Evolutionary conservation across 2,888 invertebrate species (phyloP), one percentile per base, ranked within the genome.

Genomic region (Stenolophus ochropezus): DNA sequence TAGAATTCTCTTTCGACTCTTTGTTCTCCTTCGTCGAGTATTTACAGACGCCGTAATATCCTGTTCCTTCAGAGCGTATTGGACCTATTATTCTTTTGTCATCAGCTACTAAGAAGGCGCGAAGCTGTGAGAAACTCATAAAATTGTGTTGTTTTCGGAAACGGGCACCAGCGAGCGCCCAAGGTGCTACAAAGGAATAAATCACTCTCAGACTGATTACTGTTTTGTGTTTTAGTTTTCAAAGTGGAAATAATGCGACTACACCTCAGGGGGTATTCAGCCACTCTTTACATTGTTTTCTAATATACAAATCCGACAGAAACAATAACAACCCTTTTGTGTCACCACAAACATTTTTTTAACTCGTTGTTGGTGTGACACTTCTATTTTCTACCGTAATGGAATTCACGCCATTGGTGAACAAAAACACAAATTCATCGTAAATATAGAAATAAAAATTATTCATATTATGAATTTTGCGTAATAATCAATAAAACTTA

Each of bases 1-100:
- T 81, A 81, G 73, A 81, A 81, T 73, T 81, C 79, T 53, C 79
- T 51, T 51, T 78, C 53, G 18, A 51, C 80, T 47, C 69, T 81
- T 81, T 81, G 73, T 81, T 73, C 73, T 73, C 56, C 33, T 74
- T 42, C 80, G 33, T 74, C 23, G 74, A 27, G 58, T 81, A 81
- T 81, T 81, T 81, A 81, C 80, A 73, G 58, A 58, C 80, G 56
- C 47, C 80, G 80, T 74, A 81, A 81, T 81, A 81, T 81, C 80
- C 80, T 79, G 80, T 81, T 81, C 58, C 79, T 71, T 71, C 49
- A 73, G 58, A 56, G 21, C 74, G 80, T 58, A 81, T 81, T 81
- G 80, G 74, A 49, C 80, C 73, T 74, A 74, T 73, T 81, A 81
- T 81, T 81, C 80, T 81, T 81, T 81, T 81, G 80, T 73, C 58